These are phyloP conservation scores for Lepisosteus osseus DNA, from an alignment of 2,113 vertebrate genomes.

Conservation along the genomic window DNA sequence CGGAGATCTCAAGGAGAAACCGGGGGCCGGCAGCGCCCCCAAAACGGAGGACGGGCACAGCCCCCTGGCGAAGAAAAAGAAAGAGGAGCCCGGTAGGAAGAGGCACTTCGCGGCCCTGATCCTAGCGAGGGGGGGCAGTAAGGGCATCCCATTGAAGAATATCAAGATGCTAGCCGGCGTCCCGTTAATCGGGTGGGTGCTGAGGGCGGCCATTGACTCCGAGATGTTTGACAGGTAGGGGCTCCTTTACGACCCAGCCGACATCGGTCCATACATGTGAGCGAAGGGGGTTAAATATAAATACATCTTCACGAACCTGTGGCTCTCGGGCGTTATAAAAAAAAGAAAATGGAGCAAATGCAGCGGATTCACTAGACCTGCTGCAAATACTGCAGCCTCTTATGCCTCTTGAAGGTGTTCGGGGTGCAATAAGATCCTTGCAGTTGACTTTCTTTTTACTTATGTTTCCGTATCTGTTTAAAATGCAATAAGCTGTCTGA, in stretches of 20 bases:
- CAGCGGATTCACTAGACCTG: too few relatives aligned
- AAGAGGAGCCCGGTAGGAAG: not conserved
- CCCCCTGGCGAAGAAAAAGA: conserved; percentile 9
- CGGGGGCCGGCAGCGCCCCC: too few relatives aligned
- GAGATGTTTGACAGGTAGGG: conserved; percentile 74
- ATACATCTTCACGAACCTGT: too few relatives aligned
- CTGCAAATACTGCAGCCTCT: too few relatives aligned
- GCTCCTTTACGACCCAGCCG: too few relatives aligned
- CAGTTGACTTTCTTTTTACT: not conserved
- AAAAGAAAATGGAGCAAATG: too few relatives aligned
- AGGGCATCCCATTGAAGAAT: conserved; percentile 83
- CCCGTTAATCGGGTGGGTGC: conserved; percentile 81
- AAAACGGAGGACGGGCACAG: not conserved
- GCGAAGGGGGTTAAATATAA: too few relatives aligned
- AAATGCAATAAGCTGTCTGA: not conserved
- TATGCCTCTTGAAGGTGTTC: too few relatives aligned
- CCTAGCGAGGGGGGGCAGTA: conserved; percentile 82
- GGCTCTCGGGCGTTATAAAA: too few relatives aligned
- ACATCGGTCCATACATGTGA: too few relatives aligned
- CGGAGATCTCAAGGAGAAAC: too few relatives aligned
- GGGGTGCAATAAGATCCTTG: not conserved
- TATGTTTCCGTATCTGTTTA: not conserved
- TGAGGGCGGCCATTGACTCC: conserved; percentile 72
- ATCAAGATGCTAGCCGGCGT: conserved; percentile 78
- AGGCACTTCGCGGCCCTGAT: conserved; percentile 61